A percentile compares a stretch with the other conserved stretches of the same genome.
Conservation (phyloP, 2,797 vertebrate species). For the Sebastes cheni region DNA sequence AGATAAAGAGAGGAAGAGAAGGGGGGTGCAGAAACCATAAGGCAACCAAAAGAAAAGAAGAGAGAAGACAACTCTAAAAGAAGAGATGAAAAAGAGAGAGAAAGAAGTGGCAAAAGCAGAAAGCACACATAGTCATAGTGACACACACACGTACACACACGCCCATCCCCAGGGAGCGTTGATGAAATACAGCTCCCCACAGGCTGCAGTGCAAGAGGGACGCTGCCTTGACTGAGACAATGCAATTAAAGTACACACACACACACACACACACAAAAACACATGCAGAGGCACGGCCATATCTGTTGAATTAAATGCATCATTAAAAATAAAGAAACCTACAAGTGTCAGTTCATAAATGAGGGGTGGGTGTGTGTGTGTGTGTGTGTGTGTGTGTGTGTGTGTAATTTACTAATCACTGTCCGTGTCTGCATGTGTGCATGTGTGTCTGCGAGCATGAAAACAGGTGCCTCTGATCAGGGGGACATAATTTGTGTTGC, state of each 20-base stretch:
- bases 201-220: constrained; percentile 31
- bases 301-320: constrained; percentile 8
- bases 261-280: not conserved
- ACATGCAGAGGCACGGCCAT: not conserved
- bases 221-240: constrained; percentile 26
- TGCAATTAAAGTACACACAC: constrained; percentile 5
- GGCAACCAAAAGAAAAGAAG: not conserved
- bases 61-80: not conserved
- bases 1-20: constrained; percentile 7
- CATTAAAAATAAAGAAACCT: not conserved
- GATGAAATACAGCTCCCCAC: constrained; percentile 47
- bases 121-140: constrained; percentile 10
- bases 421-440: not conserved
- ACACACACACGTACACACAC: constrained; percentile 3
- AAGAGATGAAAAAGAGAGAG: not conserved
- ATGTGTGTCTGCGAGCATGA: not conserved
- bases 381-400: constrained; percentile 14
- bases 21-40: not conserved
- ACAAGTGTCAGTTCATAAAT: constrained; percentile 6
- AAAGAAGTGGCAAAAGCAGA: not conserved
- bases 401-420: constrained; percentile 8
- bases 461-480: constrained; percentile 62
- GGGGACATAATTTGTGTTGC: constrained; percentile 62
- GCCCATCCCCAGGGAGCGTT: constrained; percentile 25
- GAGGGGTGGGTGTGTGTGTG: not conserved